Percentiles rank a stretch among this genome's conserved stretches.
These are phyloP conservation scores for Dryococelus australis DNA, from an alignment of 2,888 invertebrate genomes.

Conservation along the genomic window DNA sequence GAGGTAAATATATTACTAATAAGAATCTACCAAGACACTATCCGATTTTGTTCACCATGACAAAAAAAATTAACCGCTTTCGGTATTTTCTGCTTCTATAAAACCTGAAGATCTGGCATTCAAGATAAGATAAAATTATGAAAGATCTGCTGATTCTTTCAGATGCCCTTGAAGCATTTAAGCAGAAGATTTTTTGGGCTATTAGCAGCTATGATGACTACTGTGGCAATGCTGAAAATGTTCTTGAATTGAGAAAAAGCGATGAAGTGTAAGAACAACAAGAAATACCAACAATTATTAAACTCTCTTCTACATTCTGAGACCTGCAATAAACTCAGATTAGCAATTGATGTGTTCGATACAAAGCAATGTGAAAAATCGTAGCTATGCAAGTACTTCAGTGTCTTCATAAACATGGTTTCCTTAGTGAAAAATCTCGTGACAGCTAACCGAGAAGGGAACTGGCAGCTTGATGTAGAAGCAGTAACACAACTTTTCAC, in stretches of 20 bases:
- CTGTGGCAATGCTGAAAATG: not conserved
- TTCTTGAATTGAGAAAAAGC: not conserved
- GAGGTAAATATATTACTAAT: not conserved
- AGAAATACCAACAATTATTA: not conserved
- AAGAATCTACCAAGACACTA: constrained; percentile 19
- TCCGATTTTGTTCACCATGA: not conserved
- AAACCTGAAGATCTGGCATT: too few relatives aligned
- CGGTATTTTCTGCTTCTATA: not conserved
- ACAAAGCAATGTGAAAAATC: not conserved
- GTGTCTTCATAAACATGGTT: constrained; percentile 16
- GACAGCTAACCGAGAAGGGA: constrained; percentile 17
- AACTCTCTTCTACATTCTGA: not conserved
- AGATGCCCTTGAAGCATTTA: not conserved
- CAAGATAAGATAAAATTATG: not conserved
- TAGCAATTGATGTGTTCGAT: constrained; percentile 5
- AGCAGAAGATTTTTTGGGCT: not conserved
- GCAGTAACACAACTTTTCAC: not conserved
- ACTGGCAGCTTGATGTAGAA: not conserved
- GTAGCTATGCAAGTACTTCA: not conserved
- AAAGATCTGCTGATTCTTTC: not conserved
- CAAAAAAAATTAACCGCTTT: constrained; percentile 19
- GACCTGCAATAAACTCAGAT: too few relatives aligned
- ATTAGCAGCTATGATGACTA: constrained; percentile 1
- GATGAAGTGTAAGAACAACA: not conserved
- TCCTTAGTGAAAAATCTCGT: too few relatives aligned